These are phyloP conservation scores for human DNA, from an alignment of 2,113 vertebrate genomes.

Conservation along the genomic window GRCh38 chr20:8337501-8338000, in stretches of 20 bases:
- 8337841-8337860: neutral
- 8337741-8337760: neutral
- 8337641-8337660: neutral
- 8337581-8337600: neutral
- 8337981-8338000: neutral
- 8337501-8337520: neutral
- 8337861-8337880: neutral
- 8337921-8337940: neutral
- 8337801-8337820: constrained; percentile 34
- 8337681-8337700: neutral
- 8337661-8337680: neutral
- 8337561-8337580: neutral
- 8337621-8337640: neutral
- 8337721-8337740: neutral
- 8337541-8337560: neutral
- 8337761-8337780: neutral
- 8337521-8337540: constrained; percentile 10
- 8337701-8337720: neutral
- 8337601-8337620: neutral
- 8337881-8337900: neutral
- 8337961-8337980: neutral
- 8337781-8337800: neutral
- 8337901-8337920: neutral
- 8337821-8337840: neutral
- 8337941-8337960: neutral